Evolutionary conservation across 2,797 vertebrate species (phyloP), one percentile per base, ranked within the genome.

Genomic region (Hypotaenidia philippensis): DNA sequence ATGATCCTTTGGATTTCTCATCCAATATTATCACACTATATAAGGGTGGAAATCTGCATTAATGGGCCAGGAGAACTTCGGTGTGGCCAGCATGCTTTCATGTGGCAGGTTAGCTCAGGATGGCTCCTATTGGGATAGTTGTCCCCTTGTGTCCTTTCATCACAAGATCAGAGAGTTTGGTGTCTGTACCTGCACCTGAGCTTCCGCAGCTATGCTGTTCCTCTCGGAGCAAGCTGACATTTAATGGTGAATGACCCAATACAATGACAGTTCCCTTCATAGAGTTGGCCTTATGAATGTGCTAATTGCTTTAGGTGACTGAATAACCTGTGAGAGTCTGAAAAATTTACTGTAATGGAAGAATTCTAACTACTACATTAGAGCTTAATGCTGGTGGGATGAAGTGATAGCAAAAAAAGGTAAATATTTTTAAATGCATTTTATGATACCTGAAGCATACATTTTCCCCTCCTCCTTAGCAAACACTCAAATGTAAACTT

Each of bases 401-500:
- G 50, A 85, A 90, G 66, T 25, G 36, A 41, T 66, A 47, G 94
- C 75, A 59, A 74, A 70, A 70, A 41, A 69, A 83, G 50, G 79
- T 41, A 86, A 78, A 65, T 93, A 50, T 45, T 65, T 80, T 7
- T 5, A 45, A 75, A 60, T 55, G 1, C 22, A 47, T 45, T 76
- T 83, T 63, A 41, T 41, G 89, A 85, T 57, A 95, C 60, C 25
- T 3, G 18, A 78, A 89, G 66, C 66, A 36, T 29, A 22, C 61
- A 22, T 83, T 90, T 76, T 79, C 29, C 65, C 31, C 63, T 49
- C 83, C 76, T 89, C 52, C 49, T 32, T 45, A 70, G 78, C 64
- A 87, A 76, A 89, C 13, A 55, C 56, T 69, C 56, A 45, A 83
- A 93, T 15, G 22, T 78, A 81, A 31, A 80, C 88, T 60, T 94